Conservation (phyloP, 2,113 vertebrate genomes). For the Paratilapia polleni region DNA sequence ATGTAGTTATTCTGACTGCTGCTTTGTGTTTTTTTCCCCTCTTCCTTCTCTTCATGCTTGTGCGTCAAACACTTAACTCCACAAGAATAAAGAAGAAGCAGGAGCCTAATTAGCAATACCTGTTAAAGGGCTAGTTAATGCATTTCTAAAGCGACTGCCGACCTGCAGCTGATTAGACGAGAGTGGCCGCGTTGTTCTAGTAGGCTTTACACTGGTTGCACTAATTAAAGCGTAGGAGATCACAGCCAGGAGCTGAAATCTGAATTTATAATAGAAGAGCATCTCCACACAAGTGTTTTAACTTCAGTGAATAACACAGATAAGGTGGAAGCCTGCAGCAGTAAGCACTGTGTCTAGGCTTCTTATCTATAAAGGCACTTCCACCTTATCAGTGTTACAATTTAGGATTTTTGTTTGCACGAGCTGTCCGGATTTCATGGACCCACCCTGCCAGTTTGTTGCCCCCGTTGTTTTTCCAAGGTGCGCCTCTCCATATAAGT, state of each 20-base stretch:
- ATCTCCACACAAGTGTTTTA: conserved; percentile 28
- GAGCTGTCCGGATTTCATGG: neutral
- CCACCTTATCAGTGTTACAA: neutral
- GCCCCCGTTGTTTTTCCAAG: neutral
- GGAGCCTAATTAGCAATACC: conserved; percentile 51
- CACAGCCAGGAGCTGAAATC: conserved; percentile 42
- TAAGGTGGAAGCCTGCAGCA: conserved; percentile 9
- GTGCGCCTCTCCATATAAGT: conserved; percentile 14
- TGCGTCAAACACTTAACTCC: conserved; percentile 45
- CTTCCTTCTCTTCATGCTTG: neutral
- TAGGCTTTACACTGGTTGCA: conserved; percentile 28
- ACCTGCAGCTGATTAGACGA: conserved; percentile 50
- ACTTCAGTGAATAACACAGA: conserved; percentile 32
- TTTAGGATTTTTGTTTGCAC: conserved; percentile 12
- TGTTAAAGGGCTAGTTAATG: conserved; percentile 43
- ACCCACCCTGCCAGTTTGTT: conserved; percentile 13
- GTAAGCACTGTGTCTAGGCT: neutral
- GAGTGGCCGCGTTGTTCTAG: conserved; percentile 38
- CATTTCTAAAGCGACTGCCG: conserved; percentile 22
- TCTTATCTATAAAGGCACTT: neutral
- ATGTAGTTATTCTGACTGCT: conserved; percentile 23
- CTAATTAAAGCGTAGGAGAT: conserved; percentile 59
- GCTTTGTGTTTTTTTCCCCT: too few species aligned
- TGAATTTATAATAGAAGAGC: conserved; percentile 26
- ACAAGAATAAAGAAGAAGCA: conserved; percentile 5